phyloP scores from a whole-genome alignment of 2,797 vertebrate species.

The Scyliorhinus canicula region DNA sequence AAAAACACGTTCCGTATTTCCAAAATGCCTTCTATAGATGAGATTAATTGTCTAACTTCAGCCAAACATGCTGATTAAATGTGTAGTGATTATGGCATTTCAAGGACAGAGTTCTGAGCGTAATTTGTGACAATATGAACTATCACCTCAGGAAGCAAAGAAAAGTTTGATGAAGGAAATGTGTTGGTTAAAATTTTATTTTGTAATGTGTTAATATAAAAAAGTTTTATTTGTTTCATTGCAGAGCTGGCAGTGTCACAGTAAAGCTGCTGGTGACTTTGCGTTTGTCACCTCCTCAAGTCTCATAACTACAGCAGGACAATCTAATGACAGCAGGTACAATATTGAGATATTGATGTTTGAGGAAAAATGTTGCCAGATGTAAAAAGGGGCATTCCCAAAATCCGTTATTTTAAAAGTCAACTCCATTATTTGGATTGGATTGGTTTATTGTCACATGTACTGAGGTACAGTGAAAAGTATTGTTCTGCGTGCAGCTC shows the following conservation, averaged over 20 bases:
- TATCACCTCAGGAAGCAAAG: neutral
- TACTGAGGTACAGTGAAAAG: too few species aligned
- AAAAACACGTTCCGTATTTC: neutral
- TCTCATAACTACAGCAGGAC: constrained; percentile 89
- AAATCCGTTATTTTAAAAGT: neutral
- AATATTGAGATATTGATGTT: neutral
- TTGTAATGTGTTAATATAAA: neutral
- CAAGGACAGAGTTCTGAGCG: neutral
- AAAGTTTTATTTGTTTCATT: constrained; percentile 42
- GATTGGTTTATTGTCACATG: too few species aligned
- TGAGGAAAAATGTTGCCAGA: neutral
- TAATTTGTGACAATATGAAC: neutral
- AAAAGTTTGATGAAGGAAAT: neutral
- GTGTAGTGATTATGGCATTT: neutral
- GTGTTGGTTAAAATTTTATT: neutral
- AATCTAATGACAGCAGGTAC: constrained; percentile 89
- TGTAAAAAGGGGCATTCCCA: neutral
- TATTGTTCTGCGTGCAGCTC: too few species aligned
- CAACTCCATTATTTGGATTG: too few species aligned
- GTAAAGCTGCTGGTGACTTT: constrained; percentile 89
- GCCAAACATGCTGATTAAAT: neutral
- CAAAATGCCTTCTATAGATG: constrained; percentile 32
- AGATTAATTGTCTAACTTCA: constrained; percentile 20
- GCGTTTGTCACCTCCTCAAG: constrained; percentile 95
- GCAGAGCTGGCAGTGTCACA: constrained; percentile 95